Conservation (phyloP, 2,797 vertebrate genomes). For the Etheostoma perlongum region DNA sequence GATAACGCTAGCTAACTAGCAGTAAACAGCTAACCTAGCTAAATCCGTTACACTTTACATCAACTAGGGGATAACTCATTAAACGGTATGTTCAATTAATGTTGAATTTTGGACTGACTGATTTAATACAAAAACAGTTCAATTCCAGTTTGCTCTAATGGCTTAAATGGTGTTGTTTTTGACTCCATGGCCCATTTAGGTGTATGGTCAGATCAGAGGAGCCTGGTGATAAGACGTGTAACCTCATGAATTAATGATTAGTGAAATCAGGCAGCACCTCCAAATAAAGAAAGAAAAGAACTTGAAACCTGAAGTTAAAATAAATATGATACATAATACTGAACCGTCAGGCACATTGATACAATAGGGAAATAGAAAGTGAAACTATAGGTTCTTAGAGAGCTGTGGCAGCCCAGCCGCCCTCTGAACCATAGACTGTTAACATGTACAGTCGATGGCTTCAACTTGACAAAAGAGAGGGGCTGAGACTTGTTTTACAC, state of each 20-base stretch:
- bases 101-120: neutral
- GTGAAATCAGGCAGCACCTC: rapidly evolving
- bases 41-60: neutral
- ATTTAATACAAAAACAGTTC: neutral
- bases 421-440: neutral
- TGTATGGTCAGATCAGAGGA: neutral
- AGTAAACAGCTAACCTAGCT: conserved; percentile 8
- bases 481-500: neutral
- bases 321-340: neutral
- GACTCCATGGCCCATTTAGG: neutral
- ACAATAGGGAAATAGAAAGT: conserved; percentile 25
- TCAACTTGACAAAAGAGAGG: neutral
- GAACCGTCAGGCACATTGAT: rapidly evolving
- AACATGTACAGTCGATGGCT: too few species aligned
- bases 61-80: neutral
- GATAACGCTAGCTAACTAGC: neutral
- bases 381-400: conserved; percentile 16
- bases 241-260: too few species aligned
- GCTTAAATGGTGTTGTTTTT: neutral
- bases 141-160: neutral
- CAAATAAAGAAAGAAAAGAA: neutral
- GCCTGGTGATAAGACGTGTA: neutral
- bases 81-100: rapidly evolving
- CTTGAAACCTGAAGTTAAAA: neutral
- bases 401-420: too few species aligned